phyloP scores from a whole-genome alignment of 2,888 invertebrate species.

The Trypoxylon attenuatum region DNA sequence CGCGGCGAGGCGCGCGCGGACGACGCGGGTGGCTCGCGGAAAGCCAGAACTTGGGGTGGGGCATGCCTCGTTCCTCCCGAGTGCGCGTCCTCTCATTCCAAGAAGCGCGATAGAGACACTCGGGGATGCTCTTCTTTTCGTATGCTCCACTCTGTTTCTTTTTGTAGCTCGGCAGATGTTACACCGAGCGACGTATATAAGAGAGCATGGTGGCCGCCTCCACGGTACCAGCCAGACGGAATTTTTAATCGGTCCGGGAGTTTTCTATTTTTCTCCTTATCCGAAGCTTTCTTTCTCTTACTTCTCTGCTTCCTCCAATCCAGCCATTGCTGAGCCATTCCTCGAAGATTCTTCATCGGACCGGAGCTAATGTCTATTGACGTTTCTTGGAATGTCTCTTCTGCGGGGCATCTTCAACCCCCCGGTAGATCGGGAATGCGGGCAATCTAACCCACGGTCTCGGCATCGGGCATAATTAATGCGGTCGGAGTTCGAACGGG shows the following conservation, averaged over 20 bases:
- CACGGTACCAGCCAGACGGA: constrained; percentile 57
- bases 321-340: background rate
- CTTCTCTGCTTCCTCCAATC: background rate
- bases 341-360: constrained; percentile 2
- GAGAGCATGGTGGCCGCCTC: constrained; percentile 37
- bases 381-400: background rate
- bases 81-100: constrained; percentile 36
- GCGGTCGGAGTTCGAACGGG: background rate
- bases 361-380: constrained; percentile 1
- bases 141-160: constrained; percentile 31
- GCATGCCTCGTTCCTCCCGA: constrained; percentile 48
- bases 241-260: constrained; percentile 63
- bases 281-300: constrained; percentile 1
- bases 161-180: constrained; percentile 61
- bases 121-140: constrained; percentile 35
- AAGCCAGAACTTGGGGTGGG: constrained; percentile 37
- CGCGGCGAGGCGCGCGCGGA: constrained; percentile 46
- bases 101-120: constrained; percentile 46
- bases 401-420: background rate
- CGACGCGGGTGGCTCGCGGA: constrained; percentile 20
- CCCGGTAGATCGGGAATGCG: background rate
- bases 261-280: constrained; percentile 5
- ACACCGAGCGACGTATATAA: constrained; percentile 47
- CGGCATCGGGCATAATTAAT: background rate
- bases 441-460: background rate